Percentiles rank a stretch among this genome's conserved stretches.
phyloP scores from a whole-genome alignment of 2,797 vertebrate species.

The Halcyon leucocephala region DNA sequence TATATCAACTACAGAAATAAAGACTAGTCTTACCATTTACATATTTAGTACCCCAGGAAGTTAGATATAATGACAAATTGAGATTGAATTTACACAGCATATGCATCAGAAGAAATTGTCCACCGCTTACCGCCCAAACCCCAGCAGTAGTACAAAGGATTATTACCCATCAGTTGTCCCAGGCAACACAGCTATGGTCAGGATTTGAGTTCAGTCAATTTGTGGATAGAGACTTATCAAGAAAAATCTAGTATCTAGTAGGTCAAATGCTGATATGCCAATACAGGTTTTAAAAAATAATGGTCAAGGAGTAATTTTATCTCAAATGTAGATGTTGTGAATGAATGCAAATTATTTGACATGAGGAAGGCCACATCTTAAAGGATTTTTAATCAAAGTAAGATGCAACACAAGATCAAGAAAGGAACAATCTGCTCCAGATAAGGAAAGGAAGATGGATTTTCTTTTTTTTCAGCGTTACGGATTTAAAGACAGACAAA shows the following conservation, averaged over 20 bases:
- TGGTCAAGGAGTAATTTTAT: neutral
- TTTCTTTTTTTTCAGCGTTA: neutral
- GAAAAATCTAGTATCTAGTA: neutral
- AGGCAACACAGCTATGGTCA: neutral
- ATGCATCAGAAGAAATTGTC: neutral
- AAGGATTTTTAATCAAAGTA: neutral
- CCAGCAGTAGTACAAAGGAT: neutral
- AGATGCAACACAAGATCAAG: neutral
- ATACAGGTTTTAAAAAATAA: neutral
- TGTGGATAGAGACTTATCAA: neutral
- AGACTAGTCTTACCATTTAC: neutral
- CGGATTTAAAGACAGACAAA: slow-evolving; percentile 32
- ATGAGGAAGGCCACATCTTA: neutral
- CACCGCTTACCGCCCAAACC: too few relatives aligned
- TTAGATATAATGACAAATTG: neutral
- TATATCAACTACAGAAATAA: neutral
- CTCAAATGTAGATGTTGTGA: neutral
- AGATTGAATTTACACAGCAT: neutral
- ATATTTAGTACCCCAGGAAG: neutral
- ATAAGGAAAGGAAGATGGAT: slow-evolving; percentile 17
- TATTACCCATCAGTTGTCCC: neutral
- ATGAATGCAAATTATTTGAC: neutral
- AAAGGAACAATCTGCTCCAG: slow-evolving; percentile 30
- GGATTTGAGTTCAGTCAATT: neutral
- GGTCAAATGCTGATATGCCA: neutral